These are phyloP conservation scores for Agapetus fuscipes DNA, from an alignment of 2,888 invertebrate species.

Conservation along the genomic window DNA sequence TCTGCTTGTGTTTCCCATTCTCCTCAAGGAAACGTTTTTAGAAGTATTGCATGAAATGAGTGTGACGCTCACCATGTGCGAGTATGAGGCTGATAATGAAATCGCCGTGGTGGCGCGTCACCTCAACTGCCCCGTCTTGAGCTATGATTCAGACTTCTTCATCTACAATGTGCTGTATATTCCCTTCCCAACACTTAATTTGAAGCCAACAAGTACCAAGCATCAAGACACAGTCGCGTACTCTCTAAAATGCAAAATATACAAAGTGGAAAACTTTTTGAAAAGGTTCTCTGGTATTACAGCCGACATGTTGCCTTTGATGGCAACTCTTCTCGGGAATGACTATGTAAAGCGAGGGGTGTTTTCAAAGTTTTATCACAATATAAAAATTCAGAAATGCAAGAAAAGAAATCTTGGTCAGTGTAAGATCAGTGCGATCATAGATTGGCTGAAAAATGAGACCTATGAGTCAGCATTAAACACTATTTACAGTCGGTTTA, in stretches of 20 bases:
- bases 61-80: constrained; percentile 60
- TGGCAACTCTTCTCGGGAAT: constrained; percentile 80
- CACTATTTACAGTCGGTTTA: constrained; percentile 55
- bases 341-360: constrained; percentile 66
- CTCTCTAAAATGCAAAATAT: constrained; percentile 60
- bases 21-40: constrained; percentile 65
- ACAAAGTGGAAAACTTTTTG: constrained; percentile 59
- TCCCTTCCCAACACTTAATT: constrained; percentile 58
- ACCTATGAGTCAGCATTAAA: constrained; percentile 58
- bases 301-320: constrained; percentile 60
- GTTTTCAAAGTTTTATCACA: constrained; percentile 61
- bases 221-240: constrained; percentile 29
- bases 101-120: constrained; percentile 72
- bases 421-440: constrained; percentile 56
- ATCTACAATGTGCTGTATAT: constrained; percentile 79
- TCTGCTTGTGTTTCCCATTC: constrained; percentile 60
- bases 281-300: constrained; percentile 55
- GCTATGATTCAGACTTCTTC: constrained; percentile 91
- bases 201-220: constrained; percentile 32
- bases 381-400: constrained; percentile 50
- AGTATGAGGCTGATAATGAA: constrained; percentile 85
- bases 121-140: constrained; percentile 76
- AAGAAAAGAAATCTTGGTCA: constrained; percentile 52
- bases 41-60: constrained; percentile 56
- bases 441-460: constrained; percentile 68